A percentile compares a stretch with the other conserved stretches of the same genome.
Conservation (phyloP, 2,113 vertebrate species). For the Crotalus tigris region DNA sequence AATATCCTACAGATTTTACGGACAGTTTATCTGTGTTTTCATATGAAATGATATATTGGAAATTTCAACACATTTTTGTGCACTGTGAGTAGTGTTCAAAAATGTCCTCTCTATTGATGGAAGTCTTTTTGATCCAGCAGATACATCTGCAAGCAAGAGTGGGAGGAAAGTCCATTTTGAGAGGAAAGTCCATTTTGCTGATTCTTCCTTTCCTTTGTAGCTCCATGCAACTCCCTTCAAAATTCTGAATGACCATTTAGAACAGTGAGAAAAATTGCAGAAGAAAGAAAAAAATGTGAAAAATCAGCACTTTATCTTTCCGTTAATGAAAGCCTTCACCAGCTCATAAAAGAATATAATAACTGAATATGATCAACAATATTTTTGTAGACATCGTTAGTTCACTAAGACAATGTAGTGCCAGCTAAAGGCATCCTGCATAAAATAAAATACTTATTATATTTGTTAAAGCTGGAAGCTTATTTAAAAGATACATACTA, state of each 20-base stretch:
- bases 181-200: not conserved
- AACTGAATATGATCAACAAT: not conserved
- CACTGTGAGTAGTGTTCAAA: not conserved
- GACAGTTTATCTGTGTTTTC: constrained; percentile 21
- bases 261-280: no score
- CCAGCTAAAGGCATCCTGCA: constrained; percentile 7
- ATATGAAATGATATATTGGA: constrained; percentile 35
- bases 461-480: constrained; percentile 48
- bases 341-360: not conserved
- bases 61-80: constrained; percentile 14
- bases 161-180: not conserved
- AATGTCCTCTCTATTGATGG: not conserved
- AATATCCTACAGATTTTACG: not conserved
- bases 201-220: not conserved
- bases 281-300: not conserved
- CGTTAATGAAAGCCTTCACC: not conserved
- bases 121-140: not conserved
- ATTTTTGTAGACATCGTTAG: not conserved
- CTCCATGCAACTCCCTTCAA: no score
- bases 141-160: not conserved
- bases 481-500: constrained; percentile 48
- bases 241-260: not conserved
- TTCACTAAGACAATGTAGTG: not conserved
- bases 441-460: constrained; percentile 34
- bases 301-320: not conserved